Conservation (phyloP, 1,140 invertebrate genomes). For the Rhizoglyphus robini region DNA sequence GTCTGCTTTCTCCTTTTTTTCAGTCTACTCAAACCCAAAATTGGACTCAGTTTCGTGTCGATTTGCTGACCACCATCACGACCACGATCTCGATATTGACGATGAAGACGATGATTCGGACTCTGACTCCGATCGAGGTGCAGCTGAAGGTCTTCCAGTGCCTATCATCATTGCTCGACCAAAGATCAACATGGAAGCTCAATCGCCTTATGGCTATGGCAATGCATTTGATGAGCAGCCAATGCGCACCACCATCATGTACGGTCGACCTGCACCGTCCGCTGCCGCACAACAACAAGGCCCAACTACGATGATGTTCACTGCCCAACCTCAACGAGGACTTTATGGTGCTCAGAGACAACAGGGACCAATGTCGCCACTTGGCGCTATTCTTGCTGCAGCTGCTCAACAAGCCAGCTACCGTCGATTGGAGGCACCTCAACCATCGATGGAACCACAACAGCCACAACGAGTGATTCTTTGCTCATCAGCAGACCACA, state of each 20-base stretch:
- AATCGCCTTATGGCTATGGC: background rate
- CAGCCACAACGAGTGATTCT: too few species aligned
- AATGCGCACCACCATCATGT: background rate
- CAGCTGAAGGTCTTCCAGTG: background rate
- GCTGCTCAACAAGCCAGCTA: too few species aligned
- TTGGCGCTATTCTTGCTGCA: too few species aligned
- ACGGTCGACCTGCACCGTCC: slow-evolving; percentile 2
- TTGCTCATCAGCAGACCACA: too few species aligned
- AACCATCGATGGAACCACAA: background rate
- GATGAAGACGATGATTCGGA: background rate
- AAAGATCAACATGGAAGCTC: background rate
- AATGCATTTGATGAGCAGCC: background rate
- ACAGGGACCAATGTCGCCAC: too few species aligned
- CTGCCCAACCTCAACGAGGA: background rate
- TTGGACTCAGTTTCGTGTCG: background rate
- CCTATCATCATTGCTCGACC: background rate
- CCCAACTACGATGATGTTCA: background rate
- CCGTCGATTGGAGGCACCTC: background rate
- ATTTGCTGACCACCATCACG: background rate
- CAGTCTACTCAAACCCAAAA: background rate
- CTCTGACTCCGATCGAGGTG: background rate
- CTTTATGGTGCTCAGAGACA: too few species aligned
- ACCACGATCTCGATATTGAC: background rate
- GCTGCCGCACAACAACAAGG: background rate
- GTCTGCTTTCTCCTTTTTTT: background rate